Percentiles rank a stretch among this genome's conserved stretches.
These are phyloP conservation scores for Protonemura montana DNA, from an alignment of 2,888 invertebrate species.

Conservation along the genomic window DNA sequence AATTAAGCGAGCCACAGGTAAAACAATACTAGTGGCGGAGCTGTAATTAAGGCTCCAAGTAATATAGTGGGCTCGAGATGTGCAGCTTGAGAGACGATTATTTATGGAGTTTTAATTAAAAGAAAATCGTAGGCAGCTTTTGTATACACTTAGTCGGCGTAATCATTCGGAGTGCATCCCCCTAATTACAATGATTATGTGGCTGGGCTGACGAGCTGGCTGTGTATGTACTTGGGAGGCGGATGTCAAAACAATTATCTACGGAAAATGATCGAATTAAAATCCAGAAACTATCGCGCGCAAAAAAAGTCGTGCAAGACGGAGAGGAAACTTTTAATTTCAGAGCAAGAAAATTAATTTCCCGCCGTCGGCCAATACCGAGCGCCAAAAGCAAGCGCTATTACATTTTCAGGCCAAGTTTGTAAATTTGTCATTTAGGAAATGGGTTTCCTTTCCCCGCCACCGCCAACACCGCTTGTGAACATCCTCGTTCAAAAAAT, in stretches of 20 bases:
- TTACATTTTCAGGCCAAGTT: neutral
- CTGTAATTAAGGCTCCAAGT: neutral
- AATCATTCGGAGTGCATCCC: neutral
- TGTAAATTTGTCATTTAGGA: slow-evolving; percentile 28
- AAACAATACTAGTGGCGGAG: neutral
- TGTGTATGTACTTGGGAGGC: neutral
- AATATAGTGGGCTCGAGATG: neutral
- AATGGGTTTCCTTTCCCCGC: slow-evolving; percentile 20
- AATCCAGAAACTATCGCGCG: neutral
- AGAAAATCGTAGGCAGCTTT: neutral
- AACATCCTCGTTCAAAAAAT: slow-evolving; percentile 18
- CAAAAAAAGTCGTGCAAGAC: neutral
- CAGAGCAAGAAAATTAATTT: slow-evolving; percentile 16
- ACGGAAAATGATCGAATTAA: neutral
- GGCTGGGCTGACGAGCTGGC: neutral
- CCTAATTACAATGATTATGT: neutral
- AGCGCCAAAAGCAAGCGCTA: neutral
- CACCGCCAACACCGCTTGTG: neutral
- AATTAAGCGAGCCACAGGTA: neutral
- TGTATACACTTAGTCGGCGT: neutral
- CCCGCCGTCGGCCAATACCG: neutral
- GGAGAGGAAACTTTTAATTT: slow-evolving; percentile 1
- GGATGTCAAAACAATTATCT: neutral
- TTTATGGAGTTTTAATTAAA: slow-evolving; percentile 2
- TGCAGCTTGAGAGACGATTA: neutral